Conservation (phyloP, 1,140 invertebrate species). For the Maconellicoccus hirsutus region DNA sequence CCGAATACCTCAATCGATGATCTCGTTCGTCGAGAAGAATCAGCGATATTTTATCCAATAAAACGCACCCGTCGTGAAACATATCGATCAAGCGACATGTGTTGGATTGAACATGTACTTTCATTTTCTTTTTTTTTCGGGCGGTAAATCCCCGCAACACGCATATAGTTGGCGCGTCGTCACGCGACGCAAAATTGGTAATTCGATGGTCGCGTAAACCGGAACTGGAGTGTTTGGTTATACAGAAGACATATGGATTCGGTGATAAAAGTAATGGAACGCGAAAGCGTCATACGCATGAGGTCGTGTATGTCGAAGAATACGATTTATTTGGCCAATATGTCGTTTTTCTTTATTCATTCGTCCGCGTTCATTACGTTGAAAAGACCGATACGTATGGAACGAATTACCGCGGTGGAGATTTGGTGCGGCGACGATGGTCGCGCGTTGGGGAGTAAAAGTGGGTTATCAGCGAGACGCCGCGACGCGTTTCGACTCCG, state of each 20-base stretch:
- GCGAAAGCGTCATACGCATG: background rate
- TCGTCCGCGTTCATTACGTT: no score
- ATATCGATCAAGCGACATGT: no score
- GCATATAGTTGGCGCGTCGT: no score
- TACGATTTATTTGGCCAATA: background rate
- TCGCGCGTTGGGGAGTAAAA: background rate
- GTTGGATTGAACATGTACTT: no score
- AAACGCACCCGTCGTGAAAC: no score
- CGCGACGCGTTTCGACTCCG: background rate
- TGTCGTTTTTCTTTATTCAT: background rate
- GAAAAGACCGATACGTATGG: background rate
- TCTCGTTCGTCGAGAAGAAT: no score
- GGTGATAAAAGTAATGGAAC: no score
- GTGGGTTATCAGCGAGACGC: background rate
- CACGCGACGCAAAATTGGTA: background rate
- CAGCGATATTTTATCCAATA: no score
- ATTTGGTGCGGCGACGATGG: background rate
- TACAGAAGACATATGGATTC: background rate
- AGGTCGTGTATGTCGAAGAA: no score
- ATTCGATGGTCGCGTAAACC: background rate
- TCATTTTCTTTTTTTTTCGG: no score
- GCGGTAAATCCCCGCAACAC: no score
- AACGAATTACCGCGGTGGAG: background rate
- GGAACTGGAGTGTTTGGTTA: background rate
- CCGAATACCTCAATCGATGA: no score